phyloP scores from a whole-genome alignment of 2,888 invertebrate species.

The Alentia gelatinosa region DNA sequence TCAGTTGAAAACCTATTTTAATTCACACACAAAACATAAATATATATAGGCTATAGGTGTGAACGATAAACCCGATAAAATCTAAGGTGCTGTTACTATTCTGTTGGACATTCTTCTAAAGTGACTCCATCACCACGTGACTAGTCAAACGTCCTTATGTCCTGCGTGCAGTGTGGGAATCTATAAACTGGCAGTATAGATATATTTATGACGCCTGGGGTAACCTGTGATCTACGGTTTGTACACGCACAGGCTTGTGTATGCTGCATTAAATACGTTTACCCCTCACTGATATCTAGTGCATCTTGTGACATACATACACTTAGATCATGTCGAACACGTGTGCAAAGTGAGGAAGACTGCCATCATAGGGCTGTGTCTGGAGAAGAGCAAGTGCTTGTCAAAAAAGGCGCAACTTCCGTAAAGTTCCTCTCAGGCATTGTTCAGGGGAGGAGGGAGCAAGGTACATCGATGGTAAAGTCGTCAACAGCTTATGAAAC shows the following conservation, averaged over 20 bases:
- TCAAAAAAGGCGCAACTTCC: neutral
- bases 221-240: too few relatives aligned
- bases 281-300: neutral
- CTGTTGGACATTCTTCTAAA: neutral
- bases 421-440: slow-evolving; percentile 6
- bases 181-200: too few relatives aligned
- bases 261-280: too few relatives aligned
- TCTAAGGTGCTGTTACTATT: neutral
- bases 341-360: slow-evolving; percentile 2
- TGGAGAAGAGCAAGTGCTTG: slow-evolving; percentile 33
- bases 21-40: too few relatives aligned
- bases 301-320: slow-evolving; percentile 6
- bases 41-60: too few relatives aligned
- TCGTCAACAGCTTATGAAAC: too few relatives aligned
- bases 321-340: neutral
- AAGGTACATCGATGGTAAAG: too few relatives aligned
- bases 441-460: neutral
- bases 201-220: too few relatives aligned
- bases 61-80: too few relatives aligned
- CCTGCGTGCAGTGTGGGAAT: neutral
- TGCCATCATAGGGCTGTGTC: neutral
- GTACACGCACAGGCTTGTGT: too few relatives aligned
- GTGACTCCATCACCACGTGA: neutral
- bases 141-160: neutral
- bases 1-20: too few relatives aligned